These are phyloP conservation scores for Melitaea athalia DNA, from an alignment of 2,888 invertebrate species.

Conservation along the genomic window DNA sequence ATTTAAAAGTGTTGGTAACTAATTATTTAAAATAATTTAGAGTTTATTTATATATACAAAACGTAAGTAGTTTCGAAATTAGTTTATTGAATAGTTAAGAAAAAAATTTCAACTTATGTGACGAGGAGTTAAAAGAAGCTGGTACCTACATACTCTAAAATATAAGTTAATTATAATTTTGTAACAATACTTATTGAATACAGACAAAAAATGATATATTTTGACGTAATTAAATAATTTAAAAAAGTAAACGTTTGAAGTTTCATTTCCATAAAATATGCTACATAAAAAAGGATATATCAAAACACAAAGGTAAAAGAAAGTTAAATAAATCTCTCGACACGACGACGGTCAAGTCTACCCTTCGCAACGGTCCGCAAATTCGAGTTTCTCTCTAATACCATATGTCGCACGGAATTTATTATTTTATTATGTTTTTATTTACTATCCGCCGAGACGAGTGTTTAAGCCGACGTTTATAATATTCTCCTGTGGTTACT, in stretches of 20 bases:
- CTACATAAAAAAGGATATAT: neutral
- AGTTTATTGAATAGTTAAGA: too few relatives aligned
- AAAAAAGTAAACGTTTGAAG: neutral
- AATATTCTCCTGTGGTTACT: slow-evolving; percentile 78
- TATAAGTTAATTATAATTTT: too few relatives aligned
- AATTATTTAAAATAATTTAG: too few relatives aligned
- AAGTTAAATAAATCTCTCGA: slow-evolving; percentile 32
- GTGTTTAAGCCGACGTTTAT: slow-evolving; percentile 82
- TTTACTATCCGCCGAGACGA: slow-evolving; percentile 77
- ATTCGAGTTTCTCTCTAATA: slow-evolving; percentile 52
- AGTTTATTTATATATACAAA: too few relatives aligned
- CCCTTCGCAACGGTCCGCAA: slow-evolving; percentile 42
- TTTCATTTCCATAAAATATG: neutral
- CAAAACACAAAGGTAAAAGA: neutral
- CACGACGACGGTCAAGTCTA: slow-evolving; percentile 40
- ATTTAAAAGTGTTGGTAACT: neutral
- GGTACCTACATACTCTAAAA: too few relatives aligned
- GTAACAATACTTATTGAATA: too few relatives aligned
- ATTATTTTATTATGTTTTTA: slow-evolving; percentile 82
- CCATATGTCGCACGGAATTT: slow-evolving; percentile 78
- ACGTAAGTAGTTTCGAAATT: too few relatives aligned
- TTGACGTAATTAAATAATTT: neutral
- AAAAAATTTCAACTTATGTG: too few relatives aligned
- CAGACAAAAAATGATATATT: too few relatives aligned
- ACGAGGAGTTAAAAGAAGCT: too few relatives aligned